Conservation (phyloP, 35 echinoderm and acorn worm genomes). For the Stichopus chloronotus region DNA sequence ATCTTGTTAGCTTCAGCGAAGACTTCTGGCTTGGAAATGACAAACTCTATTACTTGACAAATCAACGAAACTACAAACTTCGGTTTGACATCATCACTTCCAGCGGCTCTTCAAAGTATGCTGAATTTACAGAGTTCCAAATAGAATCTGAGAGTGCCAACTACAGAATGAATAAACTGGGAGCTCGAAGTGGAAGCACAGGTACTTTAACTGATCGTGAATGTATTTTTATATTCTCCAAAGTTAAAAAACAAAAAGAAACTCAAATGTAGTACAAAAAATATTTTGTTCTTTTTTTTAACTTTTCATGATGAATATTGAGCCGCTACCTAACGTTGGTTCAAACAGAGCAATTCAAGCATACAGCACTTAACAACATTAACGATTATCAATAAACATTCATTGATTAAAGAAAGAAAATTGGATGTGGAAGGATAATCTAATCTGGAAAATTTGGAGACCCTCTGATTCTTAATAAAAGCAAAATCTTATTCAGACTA, state of each 20-base stretch:
- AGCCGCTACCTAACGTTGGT: no score
- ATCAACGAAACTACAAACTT: background rate
- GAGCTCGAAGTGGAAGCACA: background rate
- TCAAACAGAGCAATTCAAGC: no score
- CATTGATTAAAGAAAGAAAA: no score
- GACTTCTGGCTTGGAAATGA: constrained; percentile 59
- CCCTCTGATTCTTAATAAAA: no score
- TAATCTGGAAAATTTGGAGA: no score
- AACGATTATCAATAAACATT: no score
- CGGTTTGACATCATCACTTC: constrained; percentile 10
- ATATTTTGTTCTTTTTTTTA: no score
- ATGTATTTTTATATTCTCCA: no score
- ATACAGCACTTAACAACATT: no score
- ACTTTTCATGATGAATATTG: background rate
- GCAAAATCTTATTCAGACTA: no score
- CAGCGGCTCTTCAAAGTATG: background rate
- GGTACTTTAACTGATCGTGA: background rate
- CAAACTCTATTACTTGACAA: constrained; percentile 36
- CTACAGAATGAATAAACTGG: background rate
- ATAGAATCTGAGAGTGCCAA: background rate
- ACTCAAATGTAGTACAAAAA: background rate
- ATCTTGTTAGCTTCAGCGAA: background rate
- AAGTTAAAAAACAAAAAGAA: no score
- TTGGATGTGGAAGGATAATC: no score
- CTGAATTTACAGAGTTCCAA: background rate